A percentile compares a stretch with the other conserved stretches of the same genome.
Evolutionary conservation across 2,797 vertebrate genomes (phyloP).

Genomic region (Characodon lateralis): DNA sequence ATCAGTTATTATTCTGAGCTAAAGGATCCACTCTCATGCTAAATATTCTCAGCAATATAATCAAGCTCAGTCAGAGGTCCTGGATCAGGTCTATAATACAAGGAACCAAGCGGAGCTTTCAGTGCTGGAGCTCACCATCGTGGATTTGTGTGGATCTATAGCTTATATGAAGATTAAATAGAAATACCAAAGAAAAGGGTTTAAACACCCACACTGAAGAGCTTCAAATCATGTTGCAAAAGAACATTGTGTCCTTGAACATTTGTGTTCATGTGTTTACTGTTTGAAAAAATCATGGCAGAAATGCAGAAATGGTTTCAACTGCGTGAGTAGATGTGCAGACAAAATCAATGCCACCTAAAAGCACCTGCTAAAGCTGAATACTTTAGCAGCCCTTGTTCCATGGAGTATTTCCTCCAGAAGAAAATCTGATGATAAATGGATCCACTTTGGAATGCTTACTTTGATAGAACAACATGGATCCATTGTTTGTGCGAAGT

Average conservation of each 20-base stretch:
- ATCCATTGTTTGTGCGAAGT: conserved; percentile 59
- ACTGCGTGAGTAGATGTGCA: background rate
- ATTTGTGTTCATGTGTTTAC: background rate
- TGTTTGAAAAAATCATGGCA: background rate
- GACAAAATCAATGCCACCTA: conserved; percentile 1
- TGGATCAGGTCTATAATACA: background rate
- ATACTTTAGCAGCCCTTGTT: background rate
- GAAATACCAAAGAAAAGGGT: background rate
- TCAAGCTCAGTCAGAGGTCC: background rate
- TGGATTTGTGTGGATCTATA: background rate
- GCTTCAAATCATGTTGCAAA: background rate
- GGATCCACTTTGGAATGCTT: conserved; percentile 15
- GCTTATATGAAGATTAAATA: background rate
- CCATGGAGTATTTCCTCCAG: background rate
- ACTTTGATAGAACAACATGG: conserved; percentile 2
- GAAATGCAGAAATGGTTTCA: background rate
- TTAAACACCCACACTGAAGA: background rate
- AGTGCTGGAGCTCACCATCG: background rate
- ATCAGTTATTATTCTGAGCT: background rate
- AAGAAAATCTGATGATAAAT: conserved; percentile 9
- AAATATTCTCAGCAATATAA: background rate
- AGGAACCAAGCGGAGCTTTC: background rate
- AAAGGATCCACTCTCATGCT: background rate
- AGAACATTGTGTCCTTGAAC: background rate
- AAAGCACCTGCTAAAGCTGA: background rate